These are phyloP conservation scores for Anastrepha obliqua DNA, from an alignment of 1,140 invertebrate species.

Conservation along the genomic window DNA sequence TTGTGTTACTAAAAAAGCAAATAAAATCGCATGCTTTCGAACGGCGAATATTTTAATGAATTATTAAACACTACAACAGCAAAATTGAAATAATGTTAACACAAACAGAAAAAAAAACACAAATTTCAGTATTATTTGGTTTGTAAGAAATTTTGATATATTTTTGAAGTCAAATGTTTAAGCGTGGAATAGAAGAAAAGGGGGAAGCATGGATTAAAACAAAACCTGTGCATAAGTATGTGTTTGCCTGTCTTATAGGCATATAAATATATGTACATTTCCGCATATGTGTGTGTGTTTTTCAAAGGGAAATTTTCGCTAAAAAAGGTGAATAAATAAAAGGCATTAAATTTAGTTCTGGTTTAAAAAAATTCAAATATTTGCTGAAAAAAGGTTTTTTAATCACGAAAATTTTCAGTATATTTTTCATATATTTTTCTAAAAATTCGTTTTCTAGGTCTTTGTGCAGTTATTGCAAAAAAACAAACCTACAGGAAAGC, in stretches of 20 bases:
- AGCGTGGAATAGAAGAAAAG: conserved; percentile 29
- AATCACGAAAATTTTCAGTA: no score
- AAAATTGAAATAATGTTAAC: conserved; percentile 3
- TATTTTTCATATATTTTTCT: no score
- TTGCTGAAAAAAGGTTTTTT: not conserved
- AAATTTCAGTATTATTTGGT: not conserved
- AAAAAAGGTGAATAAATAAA: not conserved
- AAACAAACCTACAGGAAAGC: no score
- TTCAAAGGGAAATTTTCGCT: not conserved
- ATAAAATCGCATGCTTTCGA: conserved; percentile 1
- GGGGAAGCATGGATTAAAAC: conserved; percentile 11
- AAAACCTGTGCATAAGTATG: conserved; percentile 2
- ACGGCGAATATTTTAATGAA: not conserved
- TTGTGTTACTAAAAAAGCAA: not conserved
- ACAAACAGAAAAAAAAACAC: not conserved
- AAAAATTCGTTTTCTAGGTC: no score
- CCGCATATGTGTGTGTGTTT: no score
- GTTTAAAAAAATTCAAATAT: not conserved
- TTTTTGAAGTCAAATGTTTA: conserved; percentile 12
- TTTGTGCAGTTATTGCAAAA: no score
- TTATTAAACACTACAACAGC: not conserved
- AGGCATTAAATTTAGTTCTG: not conserved
- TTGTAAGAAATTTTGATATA: not conserved
- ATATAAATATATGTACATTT: not conserved
- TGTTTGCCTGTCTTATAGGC: not conserved